A percentile compares a stretch with the other conserved stretches of the same genome.
Evolutionary conservation across 2,888 invertebrate genomes (phyloP).

Genomic region (Philhelius pedissequus): DNA sequence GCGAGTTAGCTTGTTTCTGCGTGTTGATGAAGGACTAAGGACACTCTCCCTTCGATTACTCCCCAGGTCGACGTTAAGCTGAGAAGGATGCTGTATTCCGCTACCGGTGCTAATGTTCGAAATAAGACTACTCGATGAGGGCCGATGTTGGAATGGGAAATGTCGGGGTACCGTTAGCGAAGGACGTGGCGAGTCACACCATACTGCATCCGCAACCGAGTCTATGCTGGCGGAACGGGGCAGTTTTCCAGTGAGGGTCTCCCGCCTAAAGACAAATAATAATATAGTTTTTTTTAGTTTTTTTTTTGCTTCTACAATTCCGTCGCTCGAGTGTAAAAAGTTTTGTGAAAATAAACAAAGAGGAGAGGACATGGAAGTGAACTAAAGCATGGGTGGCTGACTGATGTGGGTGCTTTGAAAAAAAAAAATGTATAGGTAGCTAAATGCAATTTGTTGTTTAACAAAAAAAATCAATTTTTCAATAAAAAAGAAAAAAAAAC

Average conservation of each 20-base stretch:
- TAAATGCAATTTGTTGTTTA: not conserved
- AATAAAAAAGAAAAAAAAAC: not conserved
- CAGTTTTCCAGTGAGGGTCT: slow-evolving; percentile 72
- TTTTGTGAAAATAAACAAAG: not conserved
- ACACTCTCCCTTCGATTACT: slow-evolving; percentile 81
- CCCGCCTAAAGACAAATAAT: slow-evolving; percentile 56
- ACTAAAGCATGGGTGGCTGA: not conserved
- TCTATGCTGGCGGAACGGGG: slow-evolving; percentile 90
- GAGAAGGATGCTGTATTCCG: slow-evolving; percentile 76
- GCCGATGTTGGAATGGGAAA: slow-evolving; percentile 77
- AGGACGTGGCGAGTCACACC: slow-evolving; percentile 80
- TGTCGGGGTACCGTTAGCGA: slow-evolving; percentile 76
- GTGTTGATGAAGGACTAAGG: slow-evolving; percentile 87
- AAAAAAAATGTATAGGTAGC: not conserved
- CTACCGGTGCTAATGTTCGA: slow-evolving; percentile 75
- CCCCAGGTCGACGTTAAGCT: slow-evolving; percentile 77
- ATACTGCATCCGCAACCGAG: slow-evolving; percentile 86
- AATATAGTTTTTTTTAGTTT: slow-evolving; percentile 33
- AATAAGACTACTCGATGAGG: slow-evolving; percentile 77
- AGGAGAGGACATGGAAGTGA: not conserved
- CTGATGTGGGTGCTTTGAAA: not conserved
- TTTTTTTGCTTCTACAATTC: slow-evolving; percentile 16
- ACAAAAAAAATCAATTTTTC: not conserved
- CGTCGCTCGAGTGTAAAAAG: not conserved
- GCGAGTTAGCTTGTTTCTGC: slow-evolving; percentile 87